Base-by-base conservation (phyloP, 2,888 invertebrate species). In the Pasiphila rectangulata region DNA sequence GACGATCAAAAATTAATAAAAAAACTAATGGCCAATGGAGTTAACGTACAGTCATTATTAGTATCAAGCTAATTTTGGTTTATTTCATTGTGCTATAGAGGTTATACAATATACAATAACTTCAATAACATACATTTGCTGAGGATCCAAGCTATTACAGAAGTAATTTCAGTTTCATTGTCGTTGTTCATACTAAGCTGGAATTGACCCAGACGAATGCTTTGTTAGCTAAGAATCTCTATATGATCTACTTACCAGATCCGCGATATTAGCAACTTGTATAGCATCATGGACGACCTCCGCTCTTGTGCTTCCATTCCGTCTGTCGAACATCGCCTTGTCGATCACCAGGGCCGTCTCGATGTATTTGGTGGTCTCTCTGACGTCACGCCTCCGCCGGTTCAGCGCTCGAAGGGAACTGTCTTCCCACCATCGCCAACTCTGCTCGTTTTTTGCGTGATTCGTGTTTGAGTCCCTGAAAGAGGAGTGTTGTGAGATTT, bases 251-350 rank as follows among this genome's bases (percentile, higher is more conserved):
- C 95, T 93, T 73, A 97, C 97, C 93, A 98, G 90, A 90, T 99
- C 99, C 51, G 98, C 97, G 76, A 98, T 97, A 86, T 99, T 99
- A 61, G 98, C 97, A 63, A 98, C 96, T 91, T 98, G 97, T 78
- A 98, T 95, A 57, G 97, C 96, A 81, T 98, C 98, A 78, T 97
- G 96, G 64, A 98, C 95, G 59, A 97, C 95, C 76, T 96, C 95
- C 9, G 94, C 92, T 56, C 96, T 88, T 40, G 95, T 95, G 82
- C 96, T 96, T 54, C 96, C 96, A 80, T 97, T 97, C 50, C 97
- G 91, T 70, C 95, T 94, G 69, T 96, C 96, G 79, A 97, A 97
- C 97, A 99, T 98, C 34, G 96, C 95, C 84, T 97, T 96, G 90
- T 99, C 99, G 65, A 98, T 95, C 60, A 99, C 95, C 63, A 99